Percentiles rank a stretch among this genome's conserved stretches.
These are phyloP conservation scores for Platycnemis pennipes DNA, from an alignment of 2,888 invertebrate genomes.

Conservation along the genomic window DNA sequence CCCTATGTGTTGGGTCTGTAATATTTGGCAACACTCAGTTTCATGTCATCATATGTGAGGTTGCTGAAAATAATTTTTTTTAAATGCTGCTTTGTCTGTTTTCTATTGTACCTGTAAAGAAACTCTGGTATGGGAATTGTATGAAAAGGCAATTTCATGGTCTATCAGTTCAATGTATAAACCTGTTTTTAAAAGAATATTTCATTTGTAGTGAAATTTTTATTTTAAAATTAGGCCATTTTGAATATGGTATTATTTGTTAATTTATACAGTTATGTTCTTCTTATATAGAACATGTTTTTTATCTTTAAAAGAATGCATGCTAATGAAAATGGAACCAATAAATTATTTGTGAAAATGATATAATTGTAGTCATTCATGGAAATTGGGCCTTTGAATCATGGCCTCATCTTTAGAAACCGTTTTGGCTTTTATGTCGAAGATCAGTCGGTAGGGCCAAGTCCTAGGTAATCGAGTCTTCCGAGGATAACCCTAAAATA, in stretches of 20 bases:
- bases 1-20: not conserved
- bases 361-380: too few species aligned
- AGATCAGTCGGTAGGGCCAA: too few species aligned
- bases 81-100: not conserved
- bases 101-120: conserved; percentile 47
- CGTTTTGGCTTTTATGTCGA: too few species aligned
- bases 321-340: not conserved
- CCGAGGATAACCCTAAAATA: too few species aligned
- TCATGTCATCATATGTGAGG: conserved; percentile 18
- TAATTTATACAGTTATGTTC: conserved; percentile 5
- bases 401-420: too few species aligned
- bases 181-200: not conserved
- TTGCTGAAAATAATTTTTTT: not conserved
- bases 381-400: too few species aligned
- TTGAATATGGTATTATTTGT: not conserved
- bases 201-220: not conserved
- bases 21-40: not conserved
- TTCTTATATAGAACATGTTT: not conserved
- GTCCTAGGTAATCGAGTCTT: too few species aligned
- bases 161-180: conserved; percentile 4
- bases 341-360: not conserved
- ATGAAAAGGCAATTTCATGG: not conserved
- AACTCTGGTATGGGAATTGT: not conserved
- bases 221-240: not conserved
- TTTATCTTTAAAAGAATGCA: conserved; percentile 24